Percentiles rank a stretch among this genome's conserved stretches.
These are phyloP conservation scores for Spongilla lacustris DNA, from an alignment of 37 sponge, comb jelly and placozoan genomes.

Conservation along the genomic window DNA sequence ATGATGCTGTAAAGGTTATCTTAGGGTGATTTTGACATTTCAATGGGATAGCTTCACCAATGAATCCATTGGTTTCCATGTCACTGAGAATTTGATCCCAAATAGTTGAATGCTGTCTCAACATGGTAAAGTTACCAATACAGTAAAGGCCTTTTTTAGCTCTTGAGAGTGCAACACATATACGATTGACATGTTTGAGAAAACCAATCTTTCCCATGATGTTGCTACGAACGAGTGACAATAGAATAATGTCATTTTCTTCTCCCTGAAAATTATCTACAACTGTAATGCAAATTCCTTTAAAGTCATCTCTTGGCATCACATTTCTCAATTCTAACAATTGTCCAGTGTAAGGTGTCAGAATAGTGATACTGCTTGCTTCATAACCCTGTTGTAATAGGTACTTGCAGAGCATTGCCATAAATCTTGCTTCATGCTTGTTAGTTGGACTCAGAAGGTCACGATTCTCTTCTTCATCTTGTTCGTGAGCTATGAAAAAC, in stretches of 20 bases:
- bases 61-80: constrained; percentile 27
- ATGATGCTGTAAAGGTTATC: constrained; percentile 16
- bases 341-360: constrained; percentile 90
- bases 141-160: constrained; percentile 91
- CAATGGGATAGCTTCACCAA: constrained; percentile 64
- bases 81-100: constrained; percentile 67
- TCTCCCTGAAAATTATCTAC: constrained; percentile 98
- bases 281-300: constrained; percentile 69
- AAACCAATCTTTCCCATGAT: constrained; percentile 72
- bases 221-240: constrained; percentile 88
- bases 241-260: constrained; percentile 92
- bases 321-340: constrained; percentile 44
- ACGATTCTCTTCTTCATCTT: constrained; percentile 36
- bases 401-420: constrained; percentile 66
- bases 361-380: constrained; percentile 79
- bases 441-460: constrained; percentile 72
- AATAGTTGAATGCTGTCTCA: constrained; percentile 17
- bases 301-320: constrained; percentile 45
- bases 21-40: constrained; percentile 80
- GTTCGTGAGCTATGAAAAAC: constrained; percentile 60
- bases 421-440: constrained; percentile 71
- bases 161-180: constrained; percentile 94
- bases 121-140: constrained; percentile 87
- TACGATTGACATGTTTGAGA: constrained; percentile 77
- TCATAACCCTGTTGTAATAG: constrained; percentile 73